Base-by-base conservation (phyloP, 2,888 invertebrate species). In the Galeopsomyia nigrocyanea region DNA sequence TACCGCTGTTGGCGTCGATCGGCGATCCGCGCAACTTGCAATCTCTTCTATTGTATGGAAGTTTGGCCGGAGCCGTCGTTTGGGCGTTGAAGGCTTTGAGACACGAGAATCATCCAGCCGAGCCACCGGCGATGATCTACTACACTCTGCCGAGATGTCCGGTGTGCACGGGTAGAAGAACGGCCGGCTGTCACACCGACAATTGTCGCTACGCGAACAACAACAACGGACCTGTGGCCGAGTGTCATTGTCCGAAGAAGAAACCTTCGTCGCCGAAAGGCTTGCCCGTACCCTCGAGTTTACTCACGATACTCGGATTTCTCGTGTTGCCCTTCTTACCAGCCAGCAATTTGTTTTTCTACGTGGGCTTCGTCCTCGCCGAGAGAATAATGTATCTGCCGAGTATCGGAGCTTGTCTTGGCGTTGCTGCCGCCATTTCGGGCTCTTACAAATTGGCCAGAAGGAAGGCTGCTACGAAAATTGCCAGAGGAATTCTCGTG, bases 301-400 rank as follows among this genome's bases (percentile, higher is more conserved):
- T 79, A 9, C 56, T 80, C 51, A 73, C 78, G 21, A 77, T 80
- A 21, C 51, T 80, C 26, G 88, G 90, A 60, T 92, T 98, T 83
- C 90, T 97, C 84, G 91, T 94, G 78, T 89, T 98, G 80, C 97
- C 98, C 75, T 98, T 98, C 88, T 90, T 98, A 83, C 98, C 98
- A 77, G 98, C 98, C 76, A 94, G 96, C 81, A 99, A 99, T 90
- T 88, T 98, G 80, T 93, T 98, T 87, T 97, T 98, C 89, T 98
- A 98, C 87, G 98, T 99, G 74, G 99, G 99, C 63, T 99, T 99
- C 87, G 98, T 99, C 79, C 94, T 98, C 69, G 99, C 98, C 73
- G 99, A 99, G 88, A 91, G 98, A 77, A 93, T 98, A 78, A 90
- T 99, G 77, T 99, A 98, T 88, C 91, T 98, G 87, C 98, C 98